Percentiles rank a stretch among this genome's conserved stretches.
Conservation (phyloP, 2,888 invertebrate genomes). For the Cryptus viduatorius region DNA sequence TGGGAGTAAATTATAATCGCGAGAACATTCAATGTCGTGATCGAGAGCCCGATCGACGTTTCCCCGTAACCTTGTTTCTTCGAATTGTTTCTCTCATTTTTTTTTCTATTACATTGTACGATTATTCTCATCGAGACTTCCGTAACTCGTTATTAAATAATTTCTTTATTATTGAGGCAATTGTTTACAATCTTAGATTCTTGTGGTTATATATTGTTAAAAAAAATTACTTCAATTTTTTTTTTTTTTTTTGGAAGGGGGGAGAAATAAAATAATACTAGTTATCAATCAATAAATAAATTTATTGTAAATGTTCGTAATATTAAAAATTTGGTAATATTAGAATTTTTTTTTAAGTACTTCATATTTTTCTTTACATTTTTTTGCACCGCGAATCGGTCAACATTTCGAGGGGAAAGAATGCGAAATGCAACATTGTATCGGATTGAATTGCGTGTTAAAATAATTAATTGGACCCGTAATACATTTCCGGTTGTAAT, state of each 20-base stretch:
- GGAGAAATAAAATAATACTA: no score
- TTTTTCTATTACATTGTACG: constrained; percentile 1
- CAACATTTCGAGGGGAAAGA: not conserved
- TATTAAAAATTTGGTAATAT: no score
- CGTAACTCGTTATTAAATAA: constrained; percentile 6
- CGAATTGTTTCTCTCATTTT: constrained; percentile 2
- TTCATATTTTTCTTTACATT: not conserved
- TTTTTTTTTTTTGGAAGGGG: not conserved
- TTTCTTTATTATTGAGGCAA: not conserved
- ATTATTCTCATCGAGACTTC: not conserved
- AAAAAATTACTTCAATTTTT: not conserved
- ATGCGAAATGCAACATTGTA: not conserved
- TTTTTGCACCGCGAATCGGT: not conserved
- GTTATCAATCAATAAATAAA: no score
- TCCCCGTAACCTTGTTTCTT: not conserved
- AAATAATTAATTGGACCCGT: constrained; percentile 37
- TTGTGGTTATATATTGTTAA: not conserved
- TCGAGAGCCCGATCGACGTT: constrained; percentile 28
- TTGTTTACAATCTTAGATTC: not conserved
- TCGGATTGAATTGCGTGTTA: not conserved
- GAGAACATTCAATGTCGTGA: constrained; percentile 14
- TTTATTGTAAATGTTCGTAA: no score
- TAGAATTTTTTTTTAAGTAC: not conserved
- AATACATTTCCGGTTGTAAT: constrained; percentile 11
- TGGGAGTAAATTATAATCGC: not conserved